Conservation (phyloP, 2,113 vertebrate genomes). For the Mesocricetus auratus region DNA sequence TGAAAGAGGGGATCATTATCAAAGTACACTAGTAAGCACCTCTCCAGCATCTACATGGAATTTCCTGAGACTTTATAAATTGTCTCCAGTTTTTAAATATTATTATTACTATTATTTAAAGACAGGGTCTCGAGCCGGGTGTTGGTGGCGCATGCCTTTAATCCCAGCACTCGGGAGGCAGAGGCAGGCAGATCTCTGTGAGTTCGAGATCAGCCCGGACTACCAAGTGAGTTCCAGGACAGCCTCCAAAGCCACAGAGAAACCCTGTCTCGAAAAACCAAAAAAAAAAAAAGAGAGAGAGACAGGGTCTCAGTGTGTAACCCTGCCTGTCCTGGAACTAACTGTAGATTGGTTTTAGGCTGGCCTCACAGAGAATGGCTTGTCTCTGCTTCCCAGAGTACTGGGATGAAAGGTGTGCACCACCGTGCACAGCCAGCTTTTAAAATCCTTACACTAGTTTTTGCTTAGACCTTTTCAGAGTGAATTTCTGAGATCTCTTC, state of each 20-base stretch:
- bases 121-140: too few relatives aligned
- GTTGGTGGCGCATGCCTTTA: too few relatives aligned
- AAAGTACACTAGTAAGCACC: neutral
- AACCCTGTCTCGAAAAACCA: too few relatives aligned
- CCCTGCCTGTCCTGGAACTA: neutral
- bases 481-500: constrained; percentile 31
- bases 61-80: neutral
- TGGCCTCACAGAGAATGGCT: neutral
- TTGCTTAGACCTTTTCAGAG: neutral
- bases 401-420: neutral
- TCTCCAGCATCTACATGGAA: neutral
- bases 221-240: too few relatives aligned
- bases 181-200: too few relatives aligned
- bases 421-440: neutral
- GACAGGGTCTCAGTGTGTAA: neutral
- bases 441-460: neutral
- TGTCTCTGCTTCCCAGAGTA: neutral
- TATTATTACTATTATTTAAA: neutral
- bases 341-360: neutral
- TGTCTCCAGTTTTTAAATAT: neutral
- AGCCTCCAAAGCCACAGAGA: too few relatives aligned
- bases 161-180: too few relatives aligned
- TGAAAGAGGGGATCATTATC: neutral
- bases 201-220: too few relatives aligned
- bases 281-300: too few relatives aligned